These are phyloP conservation scores for Corbicula japonica DNA, from an alignment of 2,888 invertebrate species.

Conservation along the genomic window DNA sequence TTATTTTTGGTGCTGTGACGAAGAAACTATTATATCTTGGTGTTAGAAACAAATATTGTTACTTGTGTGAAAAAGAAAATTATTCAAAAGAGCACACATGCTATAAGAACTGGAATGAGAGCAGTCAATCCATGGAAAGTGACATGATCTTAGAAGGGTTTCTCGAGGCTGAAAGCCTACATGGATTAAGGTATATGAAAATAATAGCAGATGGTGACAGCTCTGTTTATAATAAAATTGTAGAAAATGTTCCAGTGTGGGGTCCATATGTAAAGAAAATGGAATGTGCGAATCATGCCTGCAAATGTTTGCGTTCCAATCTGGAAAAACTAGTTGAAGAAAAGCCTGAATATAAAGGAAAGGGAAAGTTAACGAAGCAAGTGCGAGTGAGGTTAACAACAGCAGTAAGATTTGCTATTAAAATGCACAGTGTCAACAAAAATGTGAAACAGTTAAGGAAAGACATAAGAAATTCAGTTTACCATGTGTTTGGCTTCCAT, in stretches of 20 bases:
- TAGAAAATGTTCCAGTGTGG: conserved; percentile 39
- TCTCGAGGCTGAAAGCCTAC: conserved; percentile 27
- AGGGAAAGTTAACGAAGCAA: too few relatives aligned
- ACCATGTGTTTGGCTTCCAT: too few relatives aligned
- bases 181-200: conserved; percentile 47
- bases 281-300: conserved; percentile 47
- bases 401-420: too few relatives aligned
- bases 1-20: conserved; percentile 32
- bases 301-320: conserved; percentile 36
- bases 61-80: too few relatives aligned
- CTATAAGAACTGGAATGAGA: conserved; percentile 49
- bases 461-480: too few relatives aligned
- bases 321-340: conserved; percentile 36
- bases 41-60: conserved; percentile 39
- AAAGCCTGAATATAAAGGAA: too few relatives aligned
- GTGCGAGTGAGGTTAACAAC: too few relatives aligned
- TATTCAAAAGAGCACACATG: conserved; percentile 37
- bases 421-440: too few relatives aligned
- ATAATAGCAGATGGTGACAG: conserved; percentile 56
- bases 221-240: conserved; percentile 15
- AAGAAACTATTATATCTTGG: conserved; percentile 36
- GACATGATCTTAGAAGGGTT: conserved; percentile 56
- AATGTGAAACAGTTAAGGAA: too few relatives aligned
- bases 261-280: conserved; percentile 27
- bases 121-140: conserved; percentile 54